phyloP scores from a whole-genome alignment of 2,888 invertebrate species.

The Nomada fucata region DNA sequence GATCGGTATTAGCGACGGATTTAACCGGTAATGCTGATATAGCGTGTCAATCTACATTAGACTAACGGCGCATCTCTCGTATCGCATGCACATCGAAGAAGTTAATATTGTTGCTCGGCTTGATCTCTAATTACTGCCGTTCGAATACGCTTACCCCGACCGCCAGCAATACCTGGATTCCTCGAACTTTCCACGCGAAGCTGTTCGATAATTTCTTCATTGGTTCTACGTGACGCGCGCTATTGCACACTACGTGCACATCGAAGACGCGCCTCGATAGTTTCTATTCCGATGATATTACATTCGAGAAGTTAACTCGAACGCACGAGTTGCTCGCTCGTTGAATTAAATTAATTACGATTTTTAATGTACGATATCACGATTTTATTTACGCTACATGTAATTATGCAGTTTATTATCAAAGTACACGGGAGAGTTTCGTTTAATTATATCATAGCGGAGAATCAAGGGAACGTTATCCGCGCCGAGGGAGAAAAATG shows the following conservation, averaged over 20 bases:
- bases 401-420: no score
- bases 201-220: constrained; percentile 47
- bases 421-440: background rate
- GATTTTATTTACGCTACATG: no score
- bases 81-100: constrained; percentile 49
- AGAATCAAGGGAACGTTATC: background rate
- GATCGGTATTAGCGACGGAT: constrained; percentile 65
- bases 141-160: background rate
- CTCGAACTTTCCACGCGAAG: constrained; percentile 13
- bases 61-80: constrained; percentile 35
- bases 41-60: constrained; percentile 72
- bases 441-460: background rate
- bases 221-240: background rate
- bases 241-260: no score
- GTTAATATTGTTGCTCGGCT: constrained; percentile 54
- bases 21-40: constrained; percentile 64
- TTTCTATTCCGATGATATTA: no score
- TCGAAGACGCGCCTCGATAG: no score
- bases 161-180: background rate
- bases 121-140: constrained; percentile 59
- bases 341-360: no score
- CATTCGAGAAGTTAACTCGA: no score
- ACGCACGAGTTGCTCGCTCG: no score
- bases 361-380: no score
- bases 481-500: background rate